Evolutionary conservation across 2,797 vertebrate species (phyloP).

Genomic region (Myripristis murdjan): DNA sequence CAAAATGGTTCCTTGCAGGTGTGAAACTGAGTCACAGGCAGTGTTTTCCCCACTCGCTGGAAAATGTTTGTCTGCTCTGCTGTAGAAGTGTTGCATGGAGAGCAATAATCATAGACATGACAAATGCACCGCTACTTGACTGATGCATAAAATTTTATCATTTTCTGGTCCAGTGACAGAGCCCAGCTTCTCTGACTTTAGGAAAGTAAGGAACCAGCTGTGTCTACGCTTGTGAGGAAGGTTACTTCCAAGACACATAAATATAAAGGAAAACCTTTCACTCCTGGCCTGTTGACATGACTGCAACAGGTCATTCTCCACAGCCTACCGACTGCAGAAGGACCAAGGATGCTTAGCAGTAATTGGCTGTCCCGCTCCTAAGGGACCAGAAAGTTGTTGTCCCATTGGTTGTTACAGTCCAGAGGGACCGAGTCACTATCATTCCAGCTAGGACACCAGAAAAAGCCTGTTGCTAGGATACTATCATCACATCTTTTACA

Average conservation of each 20-base stretch:
- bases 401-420: constrained; percentile 47
- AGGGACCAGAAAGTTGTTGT: constrained; percentile 31
- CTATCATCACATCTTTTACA: constrained; percentile 50
- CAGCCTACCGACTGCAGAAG: constrained; percentile 38
- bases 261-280: constrained; percentile 18
- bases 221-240: neutral
- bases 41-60: neutral
- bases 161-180: neutral
- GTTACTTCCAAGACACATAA: neutral
- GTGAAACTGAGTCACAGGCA: neutral
- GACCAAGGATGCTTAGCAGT: constrained; percentile 38
- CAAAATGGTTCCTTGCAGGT: constrained; percentile 22
- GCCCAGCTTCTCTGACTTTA: neutral
- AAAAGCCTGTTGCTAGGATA: constrained; percentile 72
- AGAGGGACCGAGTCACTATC: constrained; percentile 49
- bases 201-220: neutral
- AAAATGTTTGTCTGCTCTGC: neutral
- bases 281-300: constrained; percentile 35
- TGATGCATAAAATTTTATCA: neutral
- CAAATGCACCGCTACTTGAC: neutral
- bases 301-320: constrained; percentile 42
- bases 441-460: constrained; percentile 47
- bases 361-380: constrained; percentile 35
- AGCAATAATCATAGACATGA: neutral
- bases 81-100: neutral